Evolutionary conservation across 2,113 vertebrate species (phyloP).

Genomic region (Pristiophorus japonicus): DNA sequence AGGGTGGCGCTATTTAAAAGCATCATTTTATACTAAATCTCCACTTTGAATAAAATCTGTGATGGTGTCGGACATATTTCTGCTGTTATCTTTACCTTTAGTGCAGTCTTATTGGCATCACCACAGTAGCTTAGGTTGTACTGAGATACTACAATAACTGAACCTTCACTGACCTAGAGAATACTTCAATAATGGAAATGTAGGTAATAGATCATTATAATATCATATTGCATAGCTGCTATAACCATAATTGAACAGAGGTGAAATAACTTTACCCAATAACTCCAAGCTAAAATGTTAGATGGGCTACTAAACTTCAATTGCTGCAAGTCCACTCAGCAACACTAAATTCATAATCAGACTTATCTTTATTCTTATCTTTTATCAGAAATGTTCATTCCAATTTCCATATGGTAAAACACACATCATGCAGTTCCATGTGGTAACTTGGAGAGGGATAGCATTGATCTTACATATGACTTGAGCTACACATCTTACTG

Average conservation of each 20-base stretch:
- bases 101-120: background rate
- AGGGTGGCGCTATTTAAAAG: background rate
- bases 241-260: background rate
- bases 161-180: background rate
- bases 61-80: background rate
- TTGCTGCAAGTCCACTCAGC: background rate
- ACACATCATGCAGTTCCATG: background rate
- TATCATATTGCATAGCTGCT: background rate
- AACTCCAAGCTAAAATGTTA: background rate
- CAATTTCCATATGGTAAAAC: background rate
- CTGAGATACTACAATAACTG: background rate
- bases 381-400: background rate
- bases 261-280: background rate
- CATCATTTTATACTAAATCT: background rate
- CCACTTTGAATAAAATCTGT: background rate
- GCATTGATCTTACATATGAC: background rate
- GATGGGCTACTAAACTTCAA: background rate
- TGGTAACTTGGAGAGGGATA: background rate
- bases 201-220: background rate
- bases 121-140: background rate
- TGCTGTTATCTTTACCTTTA: background rate
- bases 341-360: background rate
- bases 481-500: background rate
- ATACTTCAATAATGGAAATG: background rate
- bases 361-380: background rate